These are phyloP conservation scores for Cygnus olor DNA, from an alignment of 2,797 vertebrate species.

Conservation along the genomic window DNA sequence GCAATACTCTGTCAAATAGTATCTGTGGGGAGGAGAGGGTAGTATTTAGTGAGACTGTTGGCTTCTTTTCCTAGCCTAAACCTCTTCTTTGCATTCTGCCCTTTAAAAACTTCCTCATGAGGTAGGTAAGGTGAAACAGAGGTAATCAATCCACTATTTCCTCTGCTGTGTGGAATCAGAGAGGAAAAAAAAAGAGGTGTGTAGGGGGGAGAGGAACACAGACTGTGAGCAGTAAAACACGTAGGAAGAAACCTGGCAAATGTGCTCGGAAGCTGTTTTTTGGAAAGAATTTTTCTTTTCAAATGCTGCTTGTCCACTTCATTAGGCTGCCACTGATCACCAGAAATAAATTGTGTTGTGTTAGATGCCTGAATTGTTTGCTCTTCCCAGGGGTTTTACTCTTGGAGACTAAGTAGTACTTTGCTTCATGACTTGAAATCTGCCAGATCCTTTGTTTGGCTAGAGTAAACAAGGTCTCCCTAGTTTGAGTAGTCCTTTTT, in stretches of 20 bases:
- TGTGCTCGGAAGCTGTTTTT: not conserved
- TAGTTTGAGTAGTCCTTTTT: not conserved
- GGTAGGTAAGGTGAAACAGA: not conserved
- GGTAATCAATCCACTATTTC: not conserved
- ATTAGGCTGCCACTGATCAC: conserved; percentile 26
- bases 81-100: not conserved
- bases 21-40: not conserved
- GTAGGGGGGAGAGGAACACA: not conserved
- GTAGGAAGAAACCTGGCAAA: not conserved
- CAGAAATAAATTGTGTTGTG: not conserved
- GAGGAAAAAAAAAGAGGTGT: not conserved
- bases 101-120: not conserved
- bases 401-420: not conserved
- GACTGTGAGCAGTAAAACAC: not conserved
- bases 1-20: not conserved
- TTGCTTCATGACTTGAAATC: not conserved
- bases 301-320: not conserved
- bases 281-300: not conserved
- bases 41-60: not conserved
- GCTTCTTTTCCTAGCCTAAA: not conserved
- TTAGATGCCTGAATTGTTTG: conserved; percentile 23
- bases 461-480: not conserved
- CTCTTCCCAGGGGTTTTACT: not conserved
- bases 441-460: not conserved
- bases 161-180: not conserved